These are phyloP conservation scores for Chymomyza fuscimana DNA, from an alignment of 2,888 invertebrate genomes.

Conservation along the genomic window DNA sequence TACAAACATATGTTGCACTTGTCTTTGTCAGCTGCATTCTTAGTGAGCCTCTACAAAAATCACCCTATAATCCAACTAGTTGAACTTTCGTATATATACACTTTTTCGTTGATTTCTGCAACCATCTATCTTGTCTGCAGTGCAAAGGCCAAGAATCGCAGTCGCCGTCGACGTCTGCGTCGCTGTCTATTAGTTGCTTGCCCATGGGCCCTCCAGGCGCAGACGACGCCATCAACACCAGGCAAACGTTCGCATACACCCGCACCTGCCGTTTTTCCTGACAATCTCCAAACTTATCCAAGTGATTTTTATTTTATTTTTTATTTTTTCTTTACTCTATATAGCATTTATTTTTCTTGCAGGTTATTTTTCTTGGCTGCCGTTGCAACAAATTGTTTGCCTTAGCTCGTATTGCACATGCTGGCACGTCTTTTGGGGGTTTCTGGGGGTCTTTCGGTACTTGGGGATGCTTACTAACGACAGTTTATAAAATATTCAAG, in stretches of 20 bases:
- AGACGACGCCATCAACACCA: conserved; percentile 69
- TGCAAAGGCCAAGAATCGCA: conserved; percentile 26
- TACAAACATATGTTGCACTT: no score
- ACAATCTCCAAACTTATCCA: not conserved
- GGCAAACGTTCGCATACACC: conserved; percentile 16
- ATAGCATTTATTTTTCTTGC: conserved; percentile 2
- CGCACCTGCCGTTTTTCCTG: not conserved
- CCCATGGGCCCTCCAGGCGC: conserved; percentile 39
- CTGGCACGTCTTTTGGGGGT: not conserved
- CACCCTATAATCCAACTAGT: not conserved
- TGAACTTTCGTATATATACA: not conserved
- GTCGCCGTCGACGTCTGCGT: conserved; percentile 24
- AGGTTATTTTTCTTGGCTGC: conserved; percentile 13
- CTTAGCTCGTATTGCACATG: conserved; percentile 5
- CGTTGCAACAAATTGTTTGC: conserved; percentile 13
- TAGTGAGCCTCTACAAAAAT: no score
- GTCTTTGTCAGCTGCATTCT: no score
- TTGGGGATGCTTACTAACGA: conserved; percentile 54
- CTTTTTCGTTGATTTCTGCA: not conserved
- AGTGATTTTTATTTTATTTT: conserved; percentile 12
- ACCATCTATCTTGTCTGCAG: not conserved
- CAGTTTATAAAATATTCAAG: conserved; percentile 69
- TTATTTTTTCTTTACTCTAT: not conserved
- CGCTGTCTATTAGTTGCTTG: conserved; percentile 38
- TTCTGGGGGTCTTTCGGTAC: conserved; percentile 3